Evolutionary conservation across 2,113 vertebrate genomes (phyloP), one percentile per base, ranked within the genome.

Genomic region (Tenrec ecaudatus): DNA sequence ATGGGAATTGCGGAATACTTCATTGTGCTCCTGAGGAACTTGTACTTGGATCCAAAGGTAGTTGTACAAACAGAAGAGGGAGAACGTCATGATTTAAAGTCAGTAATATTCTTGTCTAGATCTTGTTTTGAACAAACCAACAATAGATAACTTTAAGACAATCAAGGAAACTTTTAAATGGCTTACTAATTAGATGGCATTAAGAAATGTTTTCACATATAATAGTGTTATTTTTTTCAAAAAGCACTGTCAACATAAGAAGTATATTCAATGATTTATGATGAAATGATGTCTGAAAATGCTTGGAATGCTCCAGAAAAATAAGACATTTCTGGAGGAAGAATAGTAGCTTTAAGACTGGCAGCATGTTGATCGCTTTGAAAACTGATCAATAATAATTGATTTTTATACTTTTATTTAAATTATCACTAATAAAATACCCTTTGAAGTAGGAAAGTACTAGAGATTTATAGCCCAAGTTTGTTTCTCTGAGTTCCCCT

Each of bases 301-400:
- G 14, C 38, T 76, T 89, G 58, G 88, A 91, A 91, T 33, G 78
- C 7, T 89, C 16, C 31, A 38, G 16, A 25, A 89, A 90, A 83
- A 73, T 33, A n/a, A 36, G 9, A 82, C 76, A 60, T 77, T 29
- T 40, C 43, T 40, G 10, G 3, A 75, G 8, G 23, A 6, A 10
- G 27, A 91, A 43, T 25, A 69, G 17, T 22, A 62, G 60, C 15
- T 22, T 23, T 25, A 62, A 88, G 71, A 71, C 58, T 60, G 23
- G 38, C 17, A 60, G 86, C 83, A 90, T 47, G 9, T 22, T 19
- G 0, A 43, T 80, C 16, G 68, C 27, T 81, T 80, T 10, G 77
- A 17, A 92, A 88, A 5, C 36, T 33, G 16, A 4, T 27, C 84
- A 25, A 64, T 93, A 76, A 33, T 64, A 79, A 79, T 58, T 77